Evolutionary conservation across 2,888 invertebrate genomes (phyloP).

Genomic region (Resseliella maxima): DNA sequence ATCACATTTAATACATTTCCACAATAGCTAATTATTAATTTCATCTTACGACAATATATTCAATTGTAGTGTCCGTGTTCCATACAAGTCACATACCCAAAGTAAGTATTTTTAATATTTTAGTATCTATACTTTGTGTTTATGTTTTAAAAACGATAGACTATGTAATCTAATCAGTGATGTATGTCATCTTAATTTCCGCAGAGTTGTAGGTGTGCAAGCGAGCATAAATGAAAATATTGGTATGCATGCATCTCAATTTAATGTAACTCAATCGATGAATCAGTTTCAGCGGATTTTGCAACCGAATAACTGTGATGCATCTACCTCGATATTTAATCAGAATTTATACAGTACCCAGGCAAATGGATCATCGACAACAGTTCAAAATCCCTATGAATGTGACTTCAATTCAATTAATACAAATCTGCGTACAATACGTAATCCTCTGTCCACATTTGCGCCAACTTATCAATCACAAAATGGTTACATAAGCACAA

Average conservation of each 20-base stretch:
- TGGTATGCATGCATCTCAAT: background rate
- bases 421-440: background rate
- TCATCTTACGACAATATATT: background rate
- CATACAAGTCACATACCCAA: background rate
- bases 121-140: background rate
- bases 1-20: background rate
- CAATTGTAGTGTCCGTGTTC: background rate
- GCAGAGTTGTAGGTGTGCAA: background rate
- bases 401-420: background rate
- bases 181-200: background rate
- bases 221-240: background rate
- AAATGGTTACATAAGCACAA: constrained; percentile 11
- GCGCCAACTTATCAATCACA: background rate
- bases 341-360: background rate
- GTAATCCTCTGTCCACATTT: constrained; percentile 24
- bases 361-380: background rate
- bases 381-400: background rate
- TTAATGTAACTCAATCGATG: background rate
- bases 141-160: no score
- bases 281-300: background rate
- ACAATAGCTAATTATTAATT: background rate
- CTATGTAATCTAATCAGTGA: background rate
- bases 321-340: background rate
- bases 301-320: constrained; percentile 7
- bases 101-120: background rate